These are phyloP conservation scores for Drosophila setifemur DNA, from an alignment of 1,140 invertebrate genomes.

Conservation along the genomic window DNA sequence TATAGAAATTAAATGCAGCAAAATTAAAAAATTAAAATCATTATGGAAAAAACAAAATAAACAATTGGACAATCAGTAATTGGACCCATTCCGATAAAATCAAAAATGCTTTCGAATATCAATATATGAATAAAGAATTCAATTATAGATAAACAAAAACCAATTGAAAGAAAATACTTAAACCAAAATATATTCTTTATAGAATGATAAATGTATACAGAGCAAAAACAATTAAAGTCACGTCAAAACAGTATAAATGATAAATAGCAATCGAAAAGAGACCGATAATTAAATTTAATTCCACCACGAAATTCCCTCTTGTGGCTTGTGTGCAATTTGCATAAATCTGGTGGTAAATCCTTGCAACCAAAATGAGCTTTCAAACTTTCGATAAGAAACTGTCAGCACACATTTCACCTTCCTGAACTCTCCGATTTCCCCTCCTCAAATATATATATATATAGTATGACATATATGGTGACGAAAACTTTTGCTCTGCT, in stretches of 20 bases:
- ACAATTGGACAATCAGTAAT: too few species aligned
- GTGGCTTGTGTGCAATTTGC: constrained; percentile 40
- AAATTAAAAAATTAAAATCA: too few species aligned
- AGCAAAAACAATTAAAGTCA: neutral
- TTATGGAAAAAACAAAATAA: too few species aligned
- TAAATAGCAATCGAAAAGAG: neutral
- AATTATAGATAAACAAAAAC: too few species aligned
- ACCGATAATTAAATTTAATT: constrained; percentile 19
- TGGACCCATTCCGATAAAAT: too few species aligned
- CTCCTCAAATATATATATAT: neutral
- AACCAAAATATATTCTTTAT: too few species aligned
- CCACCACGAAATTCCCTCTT: constrained; percentile 7
- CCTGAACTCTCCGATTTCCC: neutral
- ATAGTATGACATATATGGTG: neutral
- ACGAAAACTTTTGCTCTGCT: constrained; percentile 6
- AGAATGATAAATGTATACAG: neutral
- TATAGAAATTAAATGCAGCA: too few species aligned
- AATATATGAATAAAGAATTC: too few species aligned
- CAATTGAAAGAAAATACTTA: too few species aligned
- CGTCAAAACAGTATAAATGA: neutral
- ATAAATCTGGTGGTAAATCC: constrained; percentile 24
- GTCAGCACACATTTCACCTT: constrained; percentile 27
- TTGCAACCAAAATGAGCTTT: constrained; percentile 22
- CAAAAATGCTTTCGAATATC: too few species aligned
- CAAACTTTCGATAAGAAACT: constrained; percentile 25